phyloP scores from a whole-genome alignment of 2,797 vertebrate genomes.

The Phoxinus dragarum region DNA sequence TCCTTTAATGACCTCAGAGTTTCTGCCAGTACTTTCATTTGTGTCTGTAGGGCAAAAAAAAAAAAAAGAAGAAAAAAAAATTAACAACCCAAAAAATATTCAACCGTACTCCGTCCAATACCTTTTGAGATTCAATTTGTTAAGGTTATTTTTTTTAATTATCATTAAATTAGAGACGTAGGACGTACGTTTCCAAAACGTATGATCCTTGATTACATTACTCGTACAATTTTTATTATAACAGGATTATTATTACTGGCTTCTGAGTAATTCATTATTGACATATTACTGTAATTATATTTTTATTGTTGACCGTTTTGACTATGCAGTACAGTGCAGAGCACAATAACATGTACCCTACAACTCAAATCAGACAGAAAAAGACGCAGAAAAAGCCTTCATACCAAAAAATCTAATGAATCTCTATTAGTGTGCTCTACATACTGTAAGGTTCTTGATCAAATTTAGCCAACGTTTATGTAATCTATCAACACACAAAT shows the following conservation, averaged over 20 bases:
- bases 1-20: conserved; percentile 88
- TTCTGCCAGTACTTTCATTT: conserved; percentile 83
- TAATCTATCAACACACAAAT: conserved; percentile 17
- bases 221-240: background rate
- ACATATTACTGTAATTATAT: background rate
- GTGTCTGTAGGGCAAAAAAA: conserved; percentile 74
- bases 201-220: background rate
- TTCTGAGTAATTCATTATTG: background rate
- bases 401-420: background rate
- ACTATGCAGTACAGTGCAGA: background rate
- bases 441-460: conserved; percentile 16
- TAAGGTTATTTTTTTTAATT: background rate
- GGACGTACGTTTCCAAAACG: background rate
- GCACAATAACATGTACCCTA: background rate
- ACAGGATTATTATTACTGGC: background rate
- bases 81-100: conserved; percentile 17
- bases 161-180: background rate
- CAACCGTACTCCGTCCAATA: background rate
- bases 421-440: background rate
- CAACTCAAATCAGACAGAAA: background rate
- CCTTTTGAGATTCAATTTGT: background rate
- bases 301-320: background rate
- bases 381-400: background rate
- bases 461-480: conserved; percentile 32
- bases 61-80: background rate